Percentiles rank a stretch among this genome's conserved stretches.
These are phyloP conservation scores for Gouania willdenowi DNA, from an alignment of 2,797 vertebrate genomes.

Conservation along the genomic window DNA sequence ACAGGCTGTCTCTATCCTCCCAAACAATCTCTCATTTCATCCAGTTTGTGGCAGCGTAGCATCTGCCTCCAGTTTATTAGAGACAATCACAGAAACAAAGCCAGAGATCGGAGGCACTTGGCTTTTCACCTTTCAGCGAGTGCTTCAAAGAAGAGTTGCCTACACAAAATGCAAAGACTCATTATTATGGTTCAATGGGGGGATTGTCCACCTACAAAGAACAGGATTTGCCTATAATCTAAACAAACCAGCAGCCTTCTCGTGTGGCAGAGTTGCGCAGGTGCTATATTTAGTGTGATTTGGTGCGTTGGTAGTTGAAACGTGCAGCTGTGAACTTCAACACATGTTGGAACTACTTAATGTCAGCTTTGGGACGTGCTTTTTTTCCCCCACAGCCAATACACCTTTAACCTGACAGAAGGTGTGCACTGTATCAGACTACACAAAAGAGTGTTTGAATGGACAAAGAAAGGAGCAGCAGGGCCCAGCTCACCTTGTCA, in stretches of 20 bases:
- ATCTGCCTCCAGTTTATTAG: slow-evolving; percentile 10
- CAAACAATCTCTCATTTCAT: slow-evolving; percentile 14
- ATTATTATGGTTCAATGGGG: slow-evolving; percentile 1
- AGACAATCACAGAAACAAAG: slow-evolving; percentile 17
- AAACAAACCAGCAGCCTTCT: slow-evolving; percentile 29
- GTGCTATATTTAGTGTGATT: slow-evolving; percentile 46
- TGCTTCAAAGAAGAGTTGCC: slow-evolving; percentile 30
- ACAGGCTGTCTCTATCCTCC: too few species aligned
- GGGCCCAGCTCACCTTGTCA: slow-evolving; percentile 63
- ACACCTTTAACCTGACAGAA: not conserved
- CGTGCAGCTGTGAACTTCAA: not conserved
- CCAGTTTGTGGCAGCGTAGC: slow-evolving; percentile 5
- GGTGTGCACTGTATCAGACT: not conserved
- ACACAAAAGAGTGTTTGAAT: not conserved
- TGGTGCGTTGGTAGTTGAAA: slow-evolving; percentile 8
- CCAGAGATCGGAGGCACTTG: not conserved
- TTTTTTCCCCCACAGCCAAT: not conserved
- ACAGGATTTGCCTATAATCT: slow-evolving; percentile 29
- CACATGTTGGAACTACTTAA: slow-evolving; percentile 12
- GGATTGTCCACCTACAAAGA: slow-evolving; percentile 37
- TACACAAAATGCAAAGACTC: slow-evolving; percentile 3
- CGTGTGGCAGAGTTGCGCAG: slow-evolving; percentile 18
- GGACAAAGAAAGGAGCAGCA: not conserved
- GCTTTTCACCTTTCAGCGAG: not conserved
- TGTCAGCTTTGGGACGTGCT: slow-evolving; percentile 1